Base-by-base conservation (phyloP, 2,888 invertebrate species). In the Agonum fuliginosum region DNA sequence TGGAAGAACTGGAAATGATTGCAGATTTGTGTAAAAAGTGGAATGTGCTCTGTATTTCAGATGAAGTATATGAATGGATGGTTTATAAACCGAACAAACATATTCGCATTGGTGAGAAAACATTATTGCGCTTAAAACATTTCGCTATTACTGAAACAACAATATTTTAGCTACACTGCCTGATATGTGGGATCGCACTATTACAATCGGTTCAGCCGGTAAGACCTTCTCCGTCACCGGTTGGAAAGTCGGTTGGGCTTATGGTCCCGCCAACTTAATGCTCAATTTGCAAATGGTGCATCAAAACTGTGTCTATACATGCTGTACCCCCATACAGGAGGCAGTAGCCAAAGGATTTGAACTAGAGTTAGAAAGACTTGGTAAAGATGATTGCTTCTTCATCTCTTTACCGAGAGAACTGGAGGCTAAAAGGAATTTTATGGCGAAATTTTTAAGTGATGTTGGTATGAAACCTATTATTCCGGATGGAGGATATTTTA, bases 51-150 rank as follows among this genome's bases (percentile, higher is more conserved):
- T 97, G 97, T 77, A 87, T 99, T 17, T 93, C 97, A 0, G 99
- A 99, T 87, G 99, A 99, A 87, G 99, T 99, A 0, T 99, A 99
- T 82, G 99, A 99, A 86, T 99, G 98, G 97, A 91, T 99, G 85
- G 94, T 96, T 8, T 98, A 93, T 83, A 91, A 94, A 83, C 94
- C 94, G 0, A 89, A 91, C 24, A 89, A 95, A 82, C 96, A 98
- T 86, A 91, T 98, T 78, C 91, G 98, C 85, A 98, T 99, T 78
- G 97, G 98, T 95, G 85, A 51, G 34, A 24, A 27, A 2, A 34
- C 3, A 0, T 10, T 41, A 69, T 22, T 41, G n/a, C 30, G 24
- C 22, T 20, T 62, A n/a, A n/a, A n/a, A n/a, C n/a, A n/a, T n/a
- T 27, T 3, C 24, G 4, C 17, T 54, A 30, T 30, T 30, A 30